Evolutionary conservation across 2,113 vertebrate species (phyloP), one percentile per base, ranked within the genome.

Genomic region (Corydoras sp.): DNA sequence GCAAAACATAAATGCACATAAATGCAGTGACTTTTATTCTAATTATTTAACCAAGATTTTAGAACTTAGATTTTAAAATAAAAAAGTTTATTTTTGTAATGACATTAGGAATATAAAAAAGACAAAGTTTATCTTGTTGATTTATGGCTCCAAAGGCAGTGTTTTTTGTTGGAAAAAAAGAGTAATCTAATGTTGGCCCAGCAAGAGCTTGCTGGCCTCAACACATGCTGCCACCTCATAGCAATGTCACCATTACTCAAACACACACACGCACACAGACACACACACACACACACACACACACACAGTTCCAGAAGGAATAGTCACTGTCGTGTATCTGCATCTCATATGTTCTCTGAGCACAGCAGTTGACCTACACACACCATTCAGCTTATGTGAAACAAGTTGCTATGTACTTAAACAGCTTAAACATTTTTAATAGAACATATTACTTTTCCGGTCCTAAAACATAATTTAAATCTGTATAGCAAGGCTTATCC

Each of bases 391-490:
- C 71, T 51, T 75, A 81, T 75, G 59, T 58, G 67, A 66, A 67
- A 76, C 75, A 65, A 53, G 56, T 59, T 72, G 62, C 49, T 50
- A 62, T 70, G 70, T 75, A 67, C 62, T 9, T 75, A 77, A 79
- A 62, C 68, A 72, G 56, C 15, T 10, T 31, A 69, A 62, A 8
- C 35, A 43, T 43, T 43, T 24, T 43, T 43, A 43, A 43, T 43
- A 43, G 51, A 14, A 53, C 13, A 6, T 3, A 12, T 53, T 2
- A 4, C 9, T 53, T 12, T 53, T 53, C 13, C 10, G 3, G 13
- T 53, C 51, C 9, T 53, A 53, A 14, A 10, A 53, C 10, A 12
- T 53, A 53, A 53, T 53, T 53, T 53, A 8, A 53, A 8, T 53
- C 13, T 53, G 51, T 14, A 8, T 1, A 2, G 51, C 10, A 53